These are phyloP conservation scores for Danio kyathit DNA, from an alignment of 2,797 vertebrate genomes.

Conservation along the genomic window DNA sequence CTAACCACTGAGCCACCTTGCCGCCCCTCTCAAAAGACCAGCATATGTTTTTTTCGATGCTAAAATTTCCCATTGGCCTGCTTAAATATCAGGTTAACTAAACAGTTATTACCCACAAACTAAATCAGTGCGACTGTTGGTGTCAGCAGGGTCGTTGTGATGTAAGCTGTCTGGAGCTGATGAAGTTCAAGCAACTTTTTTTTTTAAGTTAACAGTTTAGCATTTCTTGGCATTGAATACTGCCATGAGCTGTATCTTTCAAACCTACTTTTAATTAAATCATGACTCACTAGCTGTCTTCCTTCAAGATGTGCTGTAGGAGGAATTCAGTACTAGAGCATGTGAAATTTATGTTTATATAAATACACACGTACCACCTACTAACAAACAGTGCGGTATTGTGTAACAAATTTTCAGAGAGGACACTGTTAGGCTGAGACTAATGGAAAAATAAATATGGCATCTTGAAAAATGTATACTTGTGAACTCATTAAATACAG, in stretches of 20 bases:
- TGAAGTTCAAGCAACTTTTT: neutral
- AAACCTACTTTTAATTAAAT: constrained; percentile 32
- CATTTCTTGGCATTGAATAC: constrained; percentile 2
- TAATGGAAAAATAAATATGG: neutral
- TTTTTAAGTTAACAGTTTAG: constrained; percentile 13
- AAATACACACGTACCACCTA: constrained; percentile 24
- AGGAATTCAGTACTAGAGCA: constrained; percentile 21
- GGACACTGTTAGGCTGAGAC: neutral
- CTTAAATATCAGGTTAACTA: neutral
- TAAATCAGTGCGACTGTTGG: neutral
- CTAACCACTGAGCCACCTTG: too few species aligned
- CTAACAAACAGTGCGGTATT: constrained; percentile 13
- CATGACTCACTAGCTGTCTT: constrained; percentile 40
- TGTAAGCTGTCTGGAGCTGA: constrained; percentile 6
- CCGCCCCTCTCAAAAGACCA: neutral
- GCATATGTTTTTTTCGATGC: constrained; percentile 2
- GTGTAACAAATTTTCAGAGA: neutral
- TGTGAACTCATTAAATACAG: neutral
- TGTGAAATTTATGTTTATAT: neutral
- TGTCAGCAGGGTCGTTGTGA: neutral
- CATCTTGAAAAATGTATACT: neutral
- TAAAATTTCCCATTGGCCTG: neutral
- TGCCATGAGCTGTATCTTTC: neutral
- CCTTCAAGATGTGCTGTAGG: constrained; percentile 42
- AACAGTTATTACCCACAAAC: neutral